These are phyloP conservation scores for Rambutsinella grinnellia DNA, from an alignment of 2,888 invertebrate species.

Conservation along the genomic window DNA sequence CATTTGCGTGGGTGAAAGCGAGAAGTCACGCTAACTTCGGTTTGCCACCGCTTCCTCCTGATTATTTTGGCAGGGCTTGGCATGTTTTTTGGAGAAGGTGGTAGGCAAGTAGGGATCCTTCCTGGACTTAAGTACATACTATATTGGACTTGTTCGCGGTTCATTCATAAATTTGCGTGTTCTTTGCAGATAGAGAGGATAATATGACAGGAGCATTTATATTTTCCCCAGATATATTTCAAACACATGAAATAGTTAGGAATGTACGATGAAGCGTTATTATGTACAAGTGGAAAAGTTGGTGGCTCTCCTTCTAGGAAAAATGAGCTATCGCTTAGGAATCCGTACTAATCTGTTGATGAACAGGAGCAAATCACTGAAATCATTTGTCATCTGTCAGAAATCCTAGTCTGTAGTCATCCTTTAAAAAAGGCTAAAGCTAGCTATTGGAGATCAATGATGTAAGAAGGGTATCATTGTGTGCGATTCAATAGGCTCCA, in stretches of 20 bases:
- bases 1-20: neutral
- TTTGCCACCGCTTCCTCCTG: neutral
- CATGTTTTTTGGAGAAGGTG: neutral
- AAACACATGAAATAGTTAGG: too few relatives aligned
- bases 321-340: slow-evolving; percentile 1
- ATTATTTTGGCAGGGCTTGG: neutral
- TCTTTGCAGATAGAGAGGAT: neutral
- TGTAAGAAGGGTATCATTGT: neutral
- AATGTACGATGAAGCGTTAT: neutral
- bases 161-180: neutral
- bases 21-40: neutral
- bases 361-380: slow-evolving; percentile 1
- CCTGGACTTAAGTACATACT: neutral
- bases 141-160: too few relatives aligned
- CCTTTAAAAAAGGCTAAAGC: neutral
- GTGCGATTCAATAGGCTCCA: neutral
- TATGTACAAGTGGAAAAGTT: neutral
- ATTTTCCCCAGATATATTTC: too few relatives aligned
- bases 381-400: slow-evolving; percentile 16
- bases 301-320: neutral
- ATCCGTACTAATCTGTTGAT: slow-evolving; percentile 1
- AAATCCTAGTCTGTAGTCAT: neutral
- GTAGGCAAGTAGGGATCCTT: neutral
- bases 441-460: neutral
- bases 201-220: too few relatives aligned